Evolutionary conservation across 2,113 vertebrate species (phyloP).

Genomic region (Nothoprocta pentlandii): DNA sequence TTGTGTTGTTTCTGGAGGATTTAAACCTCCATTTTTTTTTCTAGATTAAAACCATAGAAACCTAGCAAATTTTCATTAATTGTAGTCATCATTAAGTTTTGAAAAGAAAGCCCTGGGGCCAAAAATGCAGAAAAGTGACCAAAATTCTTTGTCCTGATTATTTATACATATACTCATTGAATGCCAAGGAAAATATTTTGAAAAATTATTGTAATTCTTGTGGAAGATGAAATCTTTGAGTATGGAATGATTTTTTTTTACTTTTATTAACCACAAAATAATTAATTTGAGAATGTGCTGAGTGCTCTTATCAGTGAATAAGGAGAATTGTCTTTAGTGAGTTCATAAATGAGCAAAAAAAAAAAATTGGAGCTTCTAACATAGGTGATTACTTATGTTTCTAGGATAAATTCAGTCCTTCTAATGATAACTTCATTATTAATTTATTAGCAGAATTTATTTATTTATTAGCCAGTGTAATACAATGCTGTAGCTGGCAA

Average conservation of each 20-base stretch:
- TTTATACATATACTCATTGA: not conserved
- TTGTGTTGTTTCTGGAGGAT: not conserved
- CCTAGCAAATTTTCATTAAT: not conserved
- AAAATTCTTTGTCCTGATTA: not conserved
- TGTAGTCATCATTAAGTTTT: not conserved
- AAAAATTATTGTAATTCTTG: not conserved
- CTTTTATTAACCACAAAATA: not conserved
- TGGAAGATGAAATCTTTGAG: not conserved
- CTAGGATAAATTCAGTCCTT: not conserved
- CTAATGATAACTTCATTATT: not conserved
- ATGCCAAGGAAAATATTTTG: not conserved
- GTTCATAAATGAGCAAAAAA: not conserved
- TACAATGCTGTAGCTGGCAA: not conserved
- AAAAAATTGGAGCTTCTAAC: not conserved
- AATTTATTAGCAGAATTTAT: not conserved
- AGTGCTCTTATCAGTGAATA: not conserved
- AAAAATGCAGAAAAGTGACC: not conserved
- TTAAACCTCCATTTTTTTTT: not conserved
- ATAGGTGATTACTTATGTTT: not conserved
- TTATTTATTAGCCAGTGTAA: not conserved
- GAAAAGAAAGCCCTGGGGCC: not conserved
- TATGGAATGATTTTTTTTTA: accelerated
- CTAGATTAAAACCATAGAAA: not conserved
- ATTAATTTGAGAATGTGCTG: not conserved
- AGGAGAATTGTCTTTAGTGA: not conserved